phyloP scores from a whole-genome alignment of 2,888 invertebrate genomes.

The Pardosa pseudoannulata region DNA sequence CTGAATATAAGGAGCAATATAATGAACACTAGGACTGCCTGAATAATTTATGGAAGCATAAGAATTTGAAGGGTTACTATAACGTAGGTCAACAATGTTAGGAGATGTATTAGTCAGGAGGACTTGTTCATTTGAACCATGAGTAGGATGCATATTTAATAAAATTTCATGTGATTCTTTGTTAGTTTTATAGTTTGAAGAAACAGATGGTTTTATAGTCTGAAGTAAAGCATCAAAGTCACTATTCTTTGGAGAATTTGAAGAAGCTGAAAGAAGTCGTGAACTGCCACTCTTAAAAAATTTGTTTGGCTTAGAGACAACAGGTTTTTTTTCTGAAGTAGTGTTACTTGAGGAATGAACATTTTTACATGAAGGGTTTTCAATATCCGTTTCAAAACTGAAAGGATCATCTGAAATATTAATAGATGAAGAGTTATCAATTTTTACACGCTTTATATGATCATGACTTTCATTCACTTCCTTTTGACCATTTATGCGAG shows the following conservation, averaged over 20 bases:
- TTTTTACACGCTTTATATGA: conserved; percentile 53
- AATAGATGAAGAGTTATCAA: conserved; percentile 30
- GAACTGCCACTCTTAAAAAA: conserved; percentile 74
- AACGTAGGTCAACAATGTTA: conserved; percentile 47
- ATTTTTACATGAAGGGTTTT: conserved; percentile 23
- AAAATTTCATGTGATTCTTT: conserved; percentile 17
- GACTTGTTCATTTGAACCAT: conserved; percentile 41
- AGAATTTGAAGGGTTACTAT: conserved; percentile 35
- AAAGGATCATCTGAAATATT: conserved; percentile 71
- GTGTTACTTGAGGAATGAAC: conserved; percentile 3
- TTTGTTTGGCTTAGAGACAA: conserved; percentile 72
- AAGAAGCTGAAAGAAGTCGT: conserved; percentile 7
- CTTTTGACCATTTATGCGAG: conserved; percentile 82
- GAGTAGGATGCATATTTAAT: conserved; percentile 30
- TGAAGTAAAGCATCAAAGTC: conserved; percentile 64
- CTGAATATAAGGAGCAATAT: conserved; percentile 41
- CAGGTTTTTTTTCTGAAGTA: conserved; percentile 31
- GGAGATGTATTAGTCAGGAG: conserved; percentile 24
- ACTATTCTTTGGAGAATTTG: conserved; percentile 43
- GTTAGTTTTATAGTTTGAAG: conserved; percentile 33
- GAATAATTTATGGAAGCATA: conserved; percentile 56
- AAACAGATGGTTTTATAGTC: no score
- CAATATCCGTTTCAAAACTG: conserved; percentile 72
- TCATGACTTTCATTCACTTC: conserved; percentile 39
- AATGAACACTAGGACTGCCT: conserved; percentile 26